phyloP scores from a whole-genome alignment of 2,797 vertebrate genomes.

The Gymnoscopelus braueri region DNA sequence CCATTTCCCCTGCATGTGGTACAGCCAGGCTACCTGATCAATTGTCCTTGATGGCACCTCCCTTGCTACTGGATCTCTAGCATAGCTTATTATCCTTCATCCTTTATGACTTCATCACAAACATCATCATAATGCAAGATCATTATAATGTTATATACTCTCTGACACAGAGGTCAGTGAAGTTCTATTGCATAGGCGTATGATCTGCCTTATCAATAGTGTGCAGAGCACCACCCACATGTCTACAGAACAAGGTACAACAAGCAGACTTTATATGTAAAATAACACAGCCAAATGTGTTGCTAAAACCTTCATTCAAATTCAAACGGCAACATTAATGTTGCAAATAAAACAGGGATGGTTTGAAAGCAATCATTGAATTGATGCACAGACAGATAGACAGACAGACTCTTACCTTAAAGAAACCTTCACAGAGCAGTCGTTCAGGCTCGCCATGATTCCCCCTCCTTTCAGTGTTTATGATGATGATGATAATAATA shows the following conservation, averaged over 20 bases:
- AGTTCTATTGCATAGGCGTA: conserved; percentile 25
- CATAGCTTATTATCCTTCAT: background rate
- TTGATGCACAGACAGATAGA: conserved; percentile 43
- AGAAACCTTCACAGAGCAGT: conserved; percentile 94
- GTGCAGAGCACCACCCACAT: conserved; percentile 57
- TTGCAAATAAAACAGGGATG: conserved; percentile 4
- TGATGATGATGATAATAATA: background rate
- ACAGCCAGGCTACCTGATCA: conserved; percentile 1
- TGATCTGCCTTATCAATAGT: conserved; percentile 49
- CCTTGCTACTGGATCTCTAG: conserved; percentile 20
- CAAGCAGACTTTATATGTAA: too few relatives aligned
- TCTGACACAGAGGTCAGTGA: conserved; percentile 16
- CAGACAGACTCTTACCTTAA: conserved; percentile 85
- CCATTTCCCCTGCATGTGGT: conserved; percentile 43
- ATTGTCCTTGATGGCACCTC: conserved; percentile 52
- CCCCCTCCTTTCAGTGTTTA: conserved; percentile 61
- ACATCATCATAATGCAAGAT: too few relatives aligned
- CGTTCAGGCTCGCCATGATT: conserved; percentile 85
- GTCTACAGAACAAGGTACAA: conserved; percentile 34
- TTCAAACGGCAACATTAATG: background rate
- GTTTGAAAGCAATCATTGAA: conserved; percentile 22
- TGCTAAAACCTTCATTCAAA: background rate
- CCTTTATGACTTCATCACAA: background rate
- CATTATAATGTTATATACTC: too few relatives aligned
- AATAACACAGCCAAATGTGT: too few relatives aligned